Conservation (phyloP, 53 echinoderm and acorn worm species). For the Stichopus horrens region DNA sequence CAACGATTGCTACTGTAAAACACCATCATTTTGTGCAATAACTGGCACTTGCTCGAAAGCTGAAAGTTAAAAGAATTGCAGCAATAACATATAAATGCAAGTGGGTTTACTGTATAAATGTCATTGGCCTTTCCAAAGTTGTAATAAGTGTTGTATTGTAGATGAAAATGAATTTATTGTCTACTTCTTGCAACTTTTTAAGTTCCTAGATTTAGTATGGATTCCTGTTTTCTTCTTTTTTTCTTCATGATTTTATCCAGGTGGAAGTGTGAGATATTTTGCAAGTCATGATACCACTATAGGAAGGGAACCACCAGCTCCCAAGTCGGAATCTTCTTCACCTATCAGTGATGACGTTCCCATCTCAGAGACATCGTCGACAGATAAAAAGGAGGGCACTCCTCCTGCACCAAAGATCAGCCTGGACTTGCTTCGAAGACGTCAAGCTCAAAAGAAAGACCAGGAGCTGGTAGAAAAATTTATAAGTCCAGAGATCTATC, state of each 20-base stretch:
- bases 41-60: no score
- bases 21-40: no score
- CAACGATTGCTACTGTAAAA: no score
- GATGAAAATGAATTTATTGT: no score
- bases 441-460: conserved; percentile 49
- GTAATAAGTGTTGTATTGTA: no score
- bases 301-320: background rate
- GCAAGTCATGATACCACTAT: conserved; percentile 13
- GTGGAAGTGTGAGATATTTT: conserved; percentile 13
- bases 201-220: no score
- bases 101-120: no score
- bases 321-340: background rate
- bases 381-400: background rate
- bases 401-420: conserved; percentile 37
- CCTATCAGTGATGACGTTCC: background rate
- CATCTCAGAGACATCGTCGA: background rate
- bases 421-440: conserved; percentile 40
- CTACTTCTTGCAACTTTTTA: no score
- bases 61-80: no score
- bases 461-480: conserved; percentile 56
- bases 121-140: no score
- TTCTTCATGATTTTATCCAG: background rate
- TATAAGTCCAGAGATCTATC: conserved; percentile 90
- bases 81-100: no score
- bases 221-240: background rate